These are phyloP conservation scores for Synaphobranchus kaupii DNA, from an alignment of 2,797 vertebrate species.

Conservation along the genomic window DNA sequence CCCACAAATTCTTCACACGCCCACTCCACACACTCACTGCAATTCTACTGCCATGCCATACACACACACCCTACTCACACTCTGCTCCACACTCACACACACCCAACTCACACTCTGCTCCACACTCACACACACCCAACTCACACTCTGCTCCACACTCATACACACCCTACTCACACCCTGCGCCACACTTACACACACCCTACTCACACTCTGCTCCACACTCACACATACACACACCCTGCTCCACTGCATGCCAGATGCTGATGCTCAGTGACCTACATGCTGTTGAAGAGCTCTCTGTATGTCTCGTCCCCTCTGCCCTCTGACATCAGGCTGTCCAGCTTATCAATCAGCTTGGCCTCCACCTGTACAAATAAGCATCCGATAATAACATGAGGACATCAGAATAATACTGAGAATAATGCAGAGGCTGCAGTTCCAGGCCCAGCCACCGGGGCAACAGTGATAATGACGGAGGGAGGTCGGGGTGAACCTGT, in stretches of 20 bases:
- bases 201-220: background rate
- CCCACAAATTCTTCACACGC: no score
- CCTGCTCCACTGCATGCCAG: background rate
- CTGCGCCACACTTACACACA: background rate
- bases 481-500: background rate
- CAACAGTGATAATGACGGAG: background rate
- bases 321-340: slow-evolving; percentile 98
- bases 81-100: background rate
- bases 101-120: background rate
- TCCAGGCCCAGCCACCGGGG: background rate
- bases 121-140: background rate
- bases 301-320: slow-evolving; percentile 98
- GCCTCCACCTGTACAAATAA: slow-evolving; percentile 87
- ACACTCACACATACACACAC: background rate
- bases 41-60: no score
- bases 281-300: slow-evolving; percentile 93
- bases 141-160: background rate
- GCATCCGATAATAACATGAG: background rate
- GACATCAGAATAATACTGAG: background rate
- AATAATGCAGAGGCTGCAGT: background rate
- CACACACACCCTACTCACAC: background rate
- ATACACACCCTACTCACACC: background rate
- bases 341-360: slow-evolving; percentile 97
- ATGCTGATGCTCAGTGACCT: slow-evolving; percentile 59
- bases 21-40: background rate